phyloP scores from a whole-genome alignment of 1,140 invertebrate species.

The Panagrolaimus sp. region DNA sequence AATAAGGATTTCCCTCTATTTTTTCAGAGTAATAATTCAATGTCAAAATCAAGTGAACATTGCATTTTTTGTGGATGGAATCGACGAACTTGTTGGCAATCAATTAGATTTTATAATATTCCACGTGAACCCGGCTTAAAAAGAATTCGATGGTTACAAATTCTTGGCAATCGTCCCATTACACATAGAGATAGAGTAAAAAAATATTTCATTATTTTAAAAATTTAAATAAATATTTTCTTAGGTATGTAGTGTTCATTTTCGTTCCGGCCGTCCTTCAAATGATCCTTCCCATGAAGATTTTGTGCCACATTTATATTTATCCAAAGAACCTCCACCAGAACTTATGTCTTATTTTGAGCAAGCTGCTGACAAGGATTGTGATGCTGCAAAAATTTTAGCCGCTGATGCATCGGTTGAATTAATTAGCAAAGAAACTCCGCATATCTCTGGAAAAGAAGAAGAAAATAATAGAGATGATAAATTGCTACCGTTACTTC shows the following conservation, averaged over 20 bases:
- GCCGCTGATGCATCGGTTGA: conserved; percentile 5
- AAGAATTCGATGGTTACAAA: conserved; percentile 27
- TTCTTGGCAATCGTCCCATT: conserved; percentile 19
- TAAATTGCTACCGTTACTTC: not conserved
- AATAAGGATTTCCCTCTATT: too few species aligned
- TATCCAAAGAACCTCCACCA: conserved; percentile 20
- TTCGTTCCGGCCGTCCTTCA: conserved; percentile 27
- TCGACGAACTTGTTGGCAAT: conserved; percentile 18
- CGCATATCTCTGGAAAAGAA: not conserved
- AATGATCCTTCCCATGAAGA: conserved; percentile 28
- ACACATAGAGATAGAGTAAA: conserved; percentile 22
- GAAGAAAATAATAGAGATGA: not conserved
- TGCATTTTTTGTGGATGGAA: conserved; percentile 31
- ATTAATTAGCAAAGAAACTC: not conserved
- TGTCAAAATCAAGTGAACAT: conserved; percentile 17
- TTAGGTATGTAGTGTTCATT: conserved; percentile 28
- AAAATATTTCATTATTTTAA: too few species aligned
- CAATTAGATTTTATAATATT: conserved; percentile 30
- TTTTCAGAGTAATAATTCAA: not conserved
- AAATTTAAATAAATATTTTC: too few species aligned
- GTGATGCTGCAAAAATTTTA: not conserved
- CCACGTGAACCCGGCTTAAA: conserved; percentile 27
- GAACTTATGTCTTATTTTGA: conserved; percentile 19
- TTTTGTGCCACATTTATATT: conserved; percentile 29
- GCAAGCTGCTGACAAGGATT: not conserved